Evolutionary conservation across 2,797 vertebrate genomes (phyloP), one percentile per base, ranked within the genome.

Genomic region (Buceros bicornis): DNA sequence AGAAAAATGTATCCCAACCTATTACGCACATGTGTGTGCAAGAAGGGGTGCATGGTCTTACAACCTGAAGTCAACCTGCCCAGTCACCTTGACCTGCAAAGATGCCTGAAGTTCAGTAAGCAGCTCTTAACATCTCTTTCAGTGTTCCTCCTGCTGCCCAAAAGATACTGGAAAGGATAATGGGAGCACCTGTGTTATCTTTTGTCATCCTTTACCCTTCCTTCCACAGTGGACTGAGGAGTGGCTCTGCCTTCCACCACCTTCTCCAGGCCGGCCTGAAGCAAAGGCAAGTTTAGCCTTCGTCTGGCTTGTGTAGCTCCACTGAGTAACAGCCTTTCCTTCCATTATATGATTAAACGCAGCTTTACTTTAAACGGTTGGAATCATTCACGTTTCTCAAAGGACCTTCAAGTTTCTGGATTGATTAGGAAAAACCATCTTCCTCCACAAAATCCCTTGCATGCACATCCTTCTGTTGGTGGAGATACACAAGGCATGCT

Each of bases 111-210:
- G 33, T 33, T 33, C 33, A 33, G 57, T 40, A 40, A 40, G 12
- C 61, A 62, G 61, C 37, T 43, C 61, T 43, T 31, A 64, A 31
- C 56, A 80, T n/a, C 31, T 70, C 69, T 37, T 80, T 84, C 50
- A 42, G 14, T 0, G 4, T 8, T 53, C 7, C 13, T 73, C 33
- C 37, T 31, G 29, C 45, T 73, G 73, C 61, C 14, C 33, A 50
- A 54, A 67, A 54, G 28, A 42, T 16, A 62, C 5, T 50, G 50
- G 37, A 57, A 89, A 84, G 24, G 28, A 69, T 22, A 65, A 76
- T 4, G 5, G 4, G 43, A 77, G n/a, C 11, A 73, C 15, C 4
- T 29, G 13, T 5, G 17, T 1, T 72, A 65, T 69, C 3, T 1
- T 53, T 70, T 69, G 65, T 50, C 21, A 6, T 10, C 45, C 62